These are phyloP conservation scores for Bilobella aurantiaca DNA, from an alignment of 1,140 invertebrate genomes.

Conservation along the genomic window DNA sequence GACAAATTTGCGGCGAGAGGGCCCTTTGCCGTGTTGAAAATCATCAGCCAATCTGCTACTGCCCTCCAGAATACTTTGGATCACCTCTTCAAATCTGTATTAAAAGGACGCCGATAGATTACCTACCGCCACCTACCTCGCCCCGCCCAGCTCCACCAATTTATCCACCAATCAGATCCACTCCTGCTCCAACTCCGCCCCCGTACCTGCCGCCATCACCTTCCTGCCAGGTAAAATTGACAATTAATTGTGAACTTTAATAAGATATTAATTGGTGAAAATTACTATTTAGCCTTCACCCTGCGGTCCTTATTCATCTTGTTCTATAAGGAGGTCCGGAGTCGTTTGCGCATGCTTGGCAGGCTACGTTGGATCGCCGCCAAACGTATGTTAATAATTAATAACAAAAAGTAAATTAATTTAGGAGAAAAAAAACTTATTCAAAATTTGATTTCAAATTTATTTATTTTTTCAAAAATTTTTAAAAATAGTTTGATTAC, in stretches of 20 bases:
- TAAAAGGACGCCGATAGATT: neutral
- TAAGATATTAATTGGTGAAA: neutral
- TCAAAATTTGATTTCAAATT: too few relatives aligned
- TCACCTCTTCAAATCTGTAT: constrained; percentile 35
- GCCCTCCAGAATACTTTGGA: constrained; percentile 58
- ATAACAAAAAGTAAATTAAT: too few relatives aligned
- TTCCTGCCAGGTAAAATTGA: neutral
- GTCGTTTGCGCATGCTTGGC: constrained; percentile 55
- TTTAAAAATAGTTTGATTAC: constrained; percentile 38
- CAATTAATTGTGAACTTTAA: constrained; percentile 5
- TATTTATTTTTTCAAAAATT: neutral
- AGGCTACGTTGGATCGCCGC: constrained; percentile 55
- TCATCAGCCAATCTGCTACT: constrained; percentile 54
- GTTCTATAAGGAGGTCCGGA: constrained; percentile 42
- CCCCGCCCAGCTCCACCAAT: neutral
- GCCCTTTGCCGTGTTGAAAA: constrained; percentile 48
- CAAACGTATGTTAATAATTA: constrained; percentile 38
- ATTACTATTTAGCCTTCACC: constrained; percentile 35
- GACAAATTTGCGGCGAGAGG: constrained; percentile 45
- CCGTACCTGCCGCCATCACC: neutral
- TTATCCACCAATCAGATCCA: neutral
- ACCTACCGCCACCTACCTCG: neutral
- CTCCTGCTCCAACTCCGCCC: neutral
- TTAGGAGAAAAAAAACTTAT: too few relatives aligned
- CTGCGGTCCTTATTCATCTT: constrained; percentile 47